These are phyloP conservation scores for Puffinus mauretanicus DNA, from an alignment of 2,113 vertebrate genomes.

Conservation along the genomic window DNA sequence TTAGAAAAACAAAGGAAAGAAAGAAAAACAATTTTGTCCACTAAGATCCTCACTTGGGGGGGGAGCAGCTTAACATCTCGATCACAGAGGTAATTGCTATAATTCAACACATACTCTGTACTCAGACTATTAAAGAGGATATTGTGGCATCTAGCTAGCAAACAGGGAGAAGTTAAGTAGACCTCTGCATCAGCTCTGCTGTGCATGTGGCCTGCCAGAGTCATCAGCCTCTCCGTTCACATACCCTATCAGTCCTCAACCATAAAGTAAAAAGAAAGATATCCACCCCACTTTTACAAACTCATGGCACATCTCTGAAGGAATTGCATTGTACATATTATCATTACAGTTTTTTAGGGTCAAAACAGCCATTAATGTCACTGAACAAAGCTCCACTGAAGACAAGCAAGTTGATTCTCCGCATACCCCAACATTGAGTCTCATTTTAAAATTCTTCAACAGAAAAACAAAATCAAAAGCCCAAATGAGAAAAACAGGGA, in stretches of 20 bases:
- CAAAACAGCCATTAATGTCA: neutral
- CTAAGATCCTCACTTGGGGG: neutral
- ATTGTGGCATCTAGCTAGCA: neutral
- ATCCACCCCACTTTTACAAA: neutral
- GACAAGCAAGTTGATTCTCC: neutral
- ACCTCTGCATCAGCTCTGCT: neutral
- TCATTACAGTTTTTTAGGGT: neutral
- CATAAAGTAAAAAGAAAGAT: neutral
- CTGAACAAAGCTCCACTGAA: neutral
- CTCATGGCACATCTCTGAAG: neutral
- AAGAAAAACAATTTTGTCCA: neutral
- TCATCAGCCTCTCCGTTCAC: neutral
- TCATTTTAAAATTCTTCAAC: neutral
- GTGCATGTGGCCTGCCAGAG: neutral
- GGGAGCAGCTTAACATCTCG: neutral
- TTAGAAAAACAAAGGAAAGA: neutral
- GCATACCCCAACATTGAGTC: neutral
- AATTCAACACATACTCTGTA: neutral
- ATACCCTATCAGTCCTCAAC: neutral
- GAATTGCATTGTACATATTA: accelerated
- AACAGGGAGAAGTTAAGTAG: neutral
- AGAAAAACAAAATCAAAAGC: neutral
- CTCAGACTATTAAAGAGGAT: neutral
- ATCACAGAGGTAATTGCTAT: neutral
- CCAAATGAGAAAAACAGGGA: neutral